Evolutionary conservation across 2,888 invertebrate species (phyloP).

Genomic region (Cephus pygmeus): DNA sequence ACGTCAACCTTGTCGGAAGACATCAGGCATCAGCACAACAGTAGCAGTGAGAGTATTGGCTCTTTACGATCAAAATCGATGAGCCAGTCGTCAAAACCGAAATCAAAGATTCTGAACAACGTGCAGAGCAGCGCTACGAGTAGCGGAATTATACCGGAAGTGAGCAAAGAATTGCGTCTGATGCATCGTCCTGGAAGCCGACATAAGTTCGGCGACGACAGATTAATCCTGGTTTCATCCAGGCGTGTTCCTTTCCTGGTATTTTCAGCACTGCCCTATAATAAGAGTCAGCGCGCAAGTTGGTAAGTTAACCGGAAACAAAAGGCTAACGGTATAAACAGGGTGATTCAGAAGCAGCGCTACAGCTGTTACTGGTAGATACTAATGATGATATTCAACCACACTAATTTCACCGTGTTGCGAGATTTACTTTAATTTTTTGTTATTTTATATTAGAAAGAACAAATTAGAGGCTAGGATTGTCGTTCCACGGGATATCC

Average conservation of each 20-base stretch:
- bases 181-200: constrained; percentile 71
- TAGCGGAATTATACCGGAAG: constrained; percentile 60
- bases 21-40: constrained; percentile 74
- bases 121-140: constrained; percentile 62
- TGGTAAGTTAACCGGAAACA: constrained; percentile 66
- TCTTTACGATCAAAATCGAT: constrained; percentile 70
- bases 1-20: constrained; percentile 67
- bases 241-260: constrained; percentile 85
- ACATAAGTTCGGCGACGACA: constrained; percentile 80
- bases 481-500: neutral
- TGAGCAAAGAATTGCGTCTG: constrained; percentile 64
- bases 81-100: constrained; percentile 69
- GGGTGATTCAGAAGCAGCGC: neutral
- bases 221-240: constrained; percentile 83
- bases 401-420: neutral
- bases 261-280: constrained; percentile 89
- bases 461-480: neutral
- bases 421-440: neutral
- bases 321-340: neutral
- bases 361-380: neutral
- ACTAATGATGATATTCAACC: neutral
- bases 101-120: constrained; percentile 71
- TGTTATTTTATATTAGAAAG: neutral
- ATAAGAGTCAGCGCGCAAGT: constrained; percentile 73
- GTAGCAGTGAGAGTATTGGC: constrained; percentile 85